Base-by-base conservation (phyloP, 2,888 invertebrate genomes). In the Caenorhabditis sinica region DNA sequence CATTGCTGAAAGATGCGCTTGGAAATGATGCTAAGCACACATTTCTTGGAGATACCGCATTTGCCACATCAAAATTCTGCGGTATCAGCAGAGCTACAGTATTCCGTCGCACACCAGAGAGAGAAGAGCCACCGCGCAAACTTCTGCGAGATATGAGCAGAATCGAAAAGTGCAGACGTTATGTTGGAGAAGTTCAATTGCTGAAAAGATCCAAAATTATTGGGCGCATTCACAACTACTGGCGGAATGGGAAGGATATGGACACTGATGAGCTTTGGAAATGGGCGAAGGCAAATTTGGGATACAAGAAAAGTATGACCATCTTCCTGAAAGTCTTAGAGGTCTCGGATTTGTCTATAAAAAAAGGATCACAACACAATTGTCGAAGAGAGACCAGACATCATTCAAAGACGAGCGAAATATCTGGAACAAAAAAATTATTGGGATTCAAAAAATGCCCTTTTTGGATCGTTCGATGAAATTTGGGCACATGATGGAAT, bases 401-500 rank as follows among this genome's bases (percentile, higher is more conserved):
- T 61, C 20, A 36, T 36, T 5, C 11, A 33, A n/a, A 30, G 8
- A 8, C 61, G 61, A 2, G 36, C 11, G 1, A 36, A 2, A 8
- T 61, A 61, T 36, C 20, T 61, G 13, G 4, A 30, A 3, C 4
- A 5, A n/a, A 61, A 61, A n/a, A n/a, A 61, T n/a, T 13, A 33
- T 3, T 20, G 30, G 33, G 61, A 61, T 36, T 5, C 5, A 11
- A 6, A 17, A 36, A n/a, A 61, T 36, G 30, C 61, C 2, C 30
- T n/a, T 36, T 61, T 30, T 11, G 61, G n/a, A 6, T 13, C 36
- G 15, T 66, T 3, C 9, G 66, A 66, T n/a, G 66, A 66, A 15
- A 66, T 49, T 9, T 66, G 66, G 66, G 49, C 5, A 1, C 66
- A 66, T n/a, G 23, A 28, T 3, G 66, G 66, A 3, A 49, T 66